Percentiles rank a stretch among this genome's conserved stretches.
Conservation (phyloP, 1,140 invertebrate genomes). For the Dendroctonus valens region DNA sequence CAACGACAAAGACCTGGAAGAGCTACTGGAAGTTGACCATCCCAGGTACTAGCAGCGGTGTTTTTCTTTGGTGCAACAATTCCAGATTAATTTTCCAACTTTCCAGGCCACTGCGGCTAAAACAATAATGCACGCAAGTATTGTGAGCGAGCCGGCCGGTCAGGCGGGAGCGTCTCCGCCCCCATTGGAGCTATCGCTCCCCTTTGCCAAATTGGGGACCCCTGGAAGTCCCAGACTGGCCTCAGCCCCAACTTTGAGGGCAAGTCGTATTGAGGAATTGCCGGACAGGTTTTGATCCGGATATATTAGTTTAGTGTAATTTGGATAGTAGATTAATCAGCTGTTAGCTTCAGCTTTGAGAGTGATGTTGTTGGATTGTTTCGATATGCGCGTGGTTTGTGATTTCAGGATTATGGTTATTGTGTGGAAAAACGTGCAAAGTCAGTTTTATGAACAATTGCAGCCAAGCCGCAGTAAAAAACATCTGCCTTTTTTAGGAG, state of each 20-base stretch:
- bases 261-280: constrained; percentile 35
- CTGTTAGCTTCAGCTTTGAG: too few relatives aligned
- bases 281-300: not conserved
- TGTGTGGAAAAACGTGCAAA: too few relatives aligned
- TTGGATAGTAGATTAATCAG: too few relatives aligned
- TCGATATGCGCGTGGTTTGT: too few relatives aligned
- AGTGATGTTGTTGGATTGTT: too few relatives aligned
- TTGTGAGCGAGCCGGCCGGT: constrained; percentile 45
- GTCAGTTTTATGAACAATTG: too few relatives aligned
- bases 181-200: constrained; percentile 46
- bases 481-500: too few relatives aligned
- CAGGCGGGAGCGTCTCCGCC: constrained; percentile 46
- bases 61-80: not conserved
- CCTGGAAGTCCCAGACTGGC: constrained; percentile 47
- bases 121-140: constrained; percentile 49
- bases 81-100: not conserved
- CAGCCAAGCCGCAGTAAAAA: too few relatives aligned
- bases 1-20: constrained; percentile 50
- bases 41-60: constrained; percentile 5
- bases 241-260: constrained; percentile 38
- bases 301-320: not conserved
- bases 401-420: too few relatives aligned
- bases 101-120: constrained; percentile 40
- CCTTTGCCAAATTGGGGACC: constrained; percentile 39
- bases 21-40: constrained; percentile 47